Conservation (phyloP, 2,797 vertebrate species). For the Calcarius lapponicus region DNA sequence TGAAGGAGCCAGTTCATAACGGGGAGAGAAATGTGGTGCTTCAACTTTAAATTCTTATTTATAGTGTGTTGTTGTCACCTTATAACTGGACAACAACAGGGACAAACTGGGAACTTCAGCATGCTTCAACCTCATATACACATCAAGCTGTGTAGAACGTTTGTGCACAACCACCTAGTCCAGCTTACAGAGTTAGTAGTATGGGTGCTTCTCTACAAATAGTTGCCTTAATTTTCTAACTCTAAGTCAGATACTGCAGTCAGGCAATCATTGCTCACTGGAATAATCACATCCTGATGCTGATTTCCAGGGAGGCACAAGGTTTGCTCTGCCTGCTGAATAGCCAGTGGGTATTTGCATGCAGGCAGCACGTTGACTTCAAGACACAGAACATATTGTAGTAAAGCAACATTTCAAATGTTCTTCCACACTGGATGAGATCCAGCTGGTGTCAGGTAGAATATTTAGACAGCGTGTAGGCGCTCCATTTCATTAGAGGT, state of each 20-base stretch:
- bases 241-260: not conserved
- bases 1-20: not conserved
- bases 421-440: slow-evolving; percentile 23
- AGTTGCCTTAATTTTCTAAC: not conserved
- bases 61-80: not conserved
- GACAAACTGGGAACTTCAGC: not conserved
- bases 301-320: not conserved
- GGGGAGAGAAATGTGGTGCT: not conserved
- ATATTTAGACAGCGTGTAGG: slow-evolving; percentile 64
- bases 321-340: not conserved
- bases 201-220: not conserved
- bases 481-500: slow-evolving; percentile 50
- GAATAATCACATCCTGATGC: not conserved
- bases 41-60: not conserved
- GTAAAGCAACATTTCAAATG: slow-evolving; percentile 22
- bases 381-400: slow-evolving; percentile 22
- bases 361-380: not conserved
- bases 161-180: not conserved
- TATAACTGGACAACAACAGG: not conserved
- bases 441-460: slow-evolving; percentile 59
- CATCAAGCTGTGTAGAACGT: rapidly evolving
- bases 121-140: not conserved
- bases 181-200: not conserved
- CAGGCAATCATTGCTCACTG: not conserved
- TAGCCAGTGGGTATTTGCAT: not conserved